Base-by-base conservation (phyloP, 2,113 vertebrate genomes). In the Anguilla rostrata region DNA sequence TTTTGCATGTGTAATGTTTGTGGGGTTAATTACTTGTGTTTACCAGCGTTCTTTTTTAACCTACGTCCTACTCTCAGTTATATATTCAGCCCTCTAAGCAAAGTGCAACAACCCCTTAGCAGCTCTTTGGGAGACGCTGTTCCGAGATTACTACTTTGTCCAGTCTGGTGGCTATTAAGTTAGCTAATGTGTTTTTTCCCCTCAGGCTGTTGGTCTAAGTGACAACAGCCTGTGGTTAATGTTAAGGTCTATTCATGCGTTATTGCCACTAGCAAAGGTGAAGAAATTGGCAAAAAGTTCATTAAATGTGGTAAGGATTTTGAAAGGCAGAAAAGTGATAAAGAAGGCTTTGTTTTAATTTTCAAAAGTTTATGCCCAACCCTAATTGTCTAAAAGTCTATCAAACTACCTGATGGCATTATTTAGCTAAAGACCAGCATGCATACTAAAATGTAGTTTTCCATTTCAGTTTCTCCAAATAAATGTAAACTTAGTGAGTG, bases 261-360 rank as follows among this genome's bases (percentile, higher is more conserved):
- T 82, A 84, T 87, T 90, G 89, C 91, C 89, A 86, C 46, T 75
- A 88, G 90, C 89, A 87, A 87, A 89, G 92, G 92, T 92, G 90
- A 94, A 92, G 92, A 93, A 95, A 95, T 94, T 40, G 56, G 87
- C 91, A 93, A 92, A 46, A 92, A 94, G 94, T 94, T 94, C 94
- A 95, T 95, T 90, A 92, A 92, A 92, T 92, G 92, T 84, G 94
- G 91, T 94, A 87, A 88, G 90, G 92, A 89, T 90, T 91, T 85
- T 94, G 92, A 88, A 90, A 92, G 90, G 92, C 90, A 88, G 84
- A 92, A 92, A 91, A 88, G 83, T 91, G 92, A 93, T 94, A 90
- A 94, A 91, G 91, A 89, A 91, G 89, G 89, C 91, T 94, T 93
- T 92, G 91, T 90, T 89, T 92, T 93, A 92, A 95, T 94, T 94